Conservation (phyloP, 1,140 invertebrate genomes). For the Nebria ingens region DNA sequence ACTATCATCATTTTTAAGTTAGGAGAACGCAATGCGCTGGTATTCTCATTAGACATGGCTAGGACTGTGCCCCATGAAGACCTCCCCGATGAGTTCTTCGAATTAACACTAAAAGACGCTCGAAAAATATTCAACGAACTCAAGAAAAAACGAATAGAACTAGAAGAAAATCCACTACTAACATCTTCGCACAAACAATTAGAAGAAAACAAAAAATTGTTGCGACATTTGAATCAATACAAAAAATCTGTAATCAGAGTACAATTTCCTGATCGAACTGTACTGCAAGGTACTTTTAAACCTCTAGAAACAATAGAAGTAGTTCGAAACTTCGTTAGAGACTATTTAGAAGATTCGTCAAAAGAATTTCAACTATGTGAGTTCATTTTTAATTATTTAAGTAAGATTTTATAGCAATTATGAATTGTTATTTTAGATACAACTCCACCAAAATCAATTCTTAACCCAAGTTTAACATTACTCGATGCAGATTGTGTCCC, state of each 20-base stretch:
- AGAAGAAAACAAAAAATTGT: constrained; percentile 46
- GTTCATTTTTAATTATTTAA: constrained; percentile 27
- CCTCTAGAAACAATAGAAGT: constrained; percentile 55
- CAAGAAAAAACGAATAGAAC: constrained; percentile 45
- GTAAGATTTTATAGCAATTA: constrained; percentile 19
- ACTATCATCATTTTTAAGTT: too few relatives aligned
- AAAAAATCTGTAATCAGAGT: constrained; percentile 63
- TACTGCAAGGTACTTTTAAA: constrained; percentile 68
- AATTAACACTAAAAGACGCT: constrained; percentile 67
- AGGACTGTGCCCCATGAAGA: constrained; percentile 46
- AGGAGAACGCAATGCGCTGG: constrained; percentile 55
- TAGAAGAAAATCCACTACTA: constrained; percentile 55
- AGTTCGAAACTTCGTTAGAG: constrained; percentile 58
- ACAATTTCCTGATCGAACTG: constrained; percentile 68
- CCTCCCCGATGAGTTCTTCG: constrained; percentile 73
- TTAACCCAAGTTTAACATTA: constrained; percentile 45
- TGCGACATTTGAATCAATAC: constrained; percentile 52
- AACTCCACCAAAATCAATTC: constrained; percentile 58
- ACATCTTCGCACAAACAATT: constrained; percentile 51
- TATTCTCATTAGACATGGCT: constrained; percentile 51
- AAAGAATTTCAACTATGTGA: constrained; percentile 65
- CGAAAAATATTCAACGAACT: constrained; percentile 58
- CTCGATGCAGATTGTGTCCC: constrained; percentile 62
- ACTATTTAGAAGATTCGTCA: constrained; percentile 48
- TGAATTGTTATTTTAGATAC: constrained; percentile 51